A percentile compares a stretch with the other conserved stretches of the same genome.
Evolutionary conservation across 53 echinoderm and acorn worm species (phyloP).

Genomic region (Crossaster papposus): DNA sequence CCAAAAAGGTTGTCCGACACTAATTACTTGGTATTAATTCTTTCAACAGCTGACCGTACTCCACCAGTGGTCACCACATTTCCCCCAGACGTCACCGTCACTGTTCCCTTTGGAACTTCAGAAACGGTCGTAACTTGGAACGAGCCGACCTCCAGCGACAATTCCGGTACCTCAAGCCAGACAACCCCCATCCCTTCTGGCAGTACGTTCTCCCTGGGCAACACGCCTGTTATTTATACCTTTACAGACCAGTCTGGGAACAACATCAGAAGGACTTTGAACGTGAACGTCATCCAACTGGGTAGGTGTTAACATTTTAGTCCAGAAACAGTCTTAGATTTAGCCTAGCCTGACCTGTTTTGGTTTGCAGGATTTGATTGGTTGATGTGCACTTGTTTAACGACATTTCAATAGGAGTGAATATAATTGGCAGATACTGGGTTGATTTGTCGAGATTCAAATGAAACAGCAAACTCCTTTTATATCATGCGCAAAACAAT

Average conservation of each 20-base stretch:
- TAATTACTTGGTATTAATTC: not conserved
- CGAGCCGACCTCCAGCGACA: slow-evolving; percentile 62
- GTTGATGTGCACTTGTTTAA: too few species aligned
- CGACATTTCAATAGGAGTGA: too few species aligned
- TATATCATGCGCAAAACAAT: too few species aligned
- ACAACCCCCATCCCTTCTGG: not conserved
- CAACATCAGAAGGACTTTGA: slow-evolving; percentile 36
- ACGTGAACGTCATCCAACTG: slow-evolving; percentile 33
- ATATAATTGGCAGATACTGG: too few species aligned
- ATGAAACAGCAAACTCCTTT: too few species aligned
- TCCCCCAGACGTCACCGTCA: slow-evolving; percentile 46
- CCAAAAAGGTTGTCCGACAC: too few species aligned
- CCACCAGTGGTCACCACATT: slow-evolving; percentile 64
- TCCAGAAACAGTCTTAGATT: too few species aligned
- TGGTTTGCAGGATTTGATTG: too few species aligned
- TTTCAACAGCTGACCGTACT: slow-evolving; percentile 33
- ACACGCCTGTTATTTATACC: slow-evolving; percentile 25
- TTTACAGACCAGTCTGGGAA: slow-evolving; percentile 34
- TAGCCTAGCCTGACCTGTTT: too few species aligned
- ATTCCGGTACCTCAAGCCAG: slow-evolving; percentile 55
- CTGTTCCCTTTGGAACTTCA: slow-evolving; percentile 54
- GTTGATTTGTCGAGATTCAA: too few species aligned
- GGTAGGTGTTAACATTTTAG: too few species aligned
- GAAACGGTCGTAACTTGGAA: slow-evolving; percentile 56
- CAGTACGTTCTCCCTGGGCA: slow-evolving; percentile 16